phyloP scores from a whole-genome alignment of 2,113 vertebrate species.

The Amazona guildingii region DNA sequence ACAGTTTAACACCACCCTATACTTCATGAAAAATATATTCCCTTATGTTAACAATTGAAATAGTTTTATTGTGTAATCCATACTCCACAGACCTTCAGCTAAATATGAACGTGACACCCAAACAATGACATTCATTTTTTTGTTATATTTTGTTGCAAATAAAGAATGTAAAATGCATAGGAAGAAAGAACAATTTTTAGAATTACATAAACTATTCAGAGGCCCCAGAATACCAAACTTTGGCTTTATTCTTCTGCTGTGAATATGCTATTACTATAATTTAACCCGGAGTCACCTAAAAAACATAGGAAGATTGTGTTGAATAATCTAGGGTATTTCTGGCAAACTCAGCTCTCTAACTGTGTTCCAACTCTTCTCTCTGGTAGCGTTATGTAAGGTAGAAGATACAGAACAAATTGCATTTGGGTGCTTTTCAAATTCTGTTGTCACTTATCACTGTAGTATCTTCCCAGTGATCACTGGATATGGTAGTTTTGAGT shows the following conservation, averaged over 20 bases:
- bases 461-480: constrained; percentile 12
- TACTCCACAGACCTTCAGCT: background rate
- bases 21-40: background rate
- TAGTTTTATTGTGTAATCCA: background rate
- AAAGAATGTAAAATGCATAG: background rate
- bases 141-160: background rate
- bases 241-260: background rate
- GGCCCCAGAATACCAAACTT: background rate
- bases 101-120: background rate
- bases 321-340: background rate
- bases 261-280: background rate
- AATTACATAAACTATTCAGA: background rate
- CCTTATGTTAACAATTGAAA: background rate
- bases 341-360: background rate
- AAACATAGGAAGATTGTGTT: background rate
- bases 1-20: background rate
- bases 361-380: background rate
- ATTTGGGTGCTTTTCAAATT: constrained; percentile 42
- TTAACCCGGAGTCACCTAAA: background rate
- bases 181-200: background rate
- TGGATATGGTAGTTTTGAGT: background rate
- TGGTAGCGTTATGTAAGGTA: constrained; percentile 33
- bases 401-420: constrained; percentile 17
- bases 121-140: background rate
- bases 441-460: constrained; percentile 8